Evolutionary conservation across 2,888 invertebrate species (phyloP), one percentile per base, ranked within the genome.

Genomic region (Thyatira batis): DNA sequence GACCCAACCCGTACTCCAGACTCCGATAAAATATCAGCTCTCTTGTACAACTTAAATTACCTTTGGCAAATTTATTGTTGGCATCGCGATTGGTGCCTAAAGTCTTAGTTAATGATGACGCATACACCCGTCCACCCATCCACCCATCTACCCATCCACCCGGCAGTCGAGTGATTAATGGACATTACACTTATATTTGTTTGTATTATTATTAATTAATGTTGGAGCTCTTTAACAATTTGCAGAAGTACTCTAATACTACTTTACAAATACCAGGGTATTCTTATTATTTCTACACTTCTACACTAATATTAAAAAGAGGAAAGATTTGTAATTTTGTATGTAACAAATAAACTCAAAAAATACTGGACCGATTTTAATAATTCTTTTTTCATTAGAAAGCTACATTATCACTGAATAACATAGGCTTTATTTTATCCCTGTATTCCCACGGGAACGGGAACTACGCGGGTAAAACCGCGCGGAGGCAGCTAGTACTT

Each of bases 11-110:
- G 46, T 46, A 45, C 25, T 13, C 27, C 30, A 46, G 13, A 28
- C 27, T 25, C 17, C 49, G 45, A 27, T 51, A 49, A 51, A 51
- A 52, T 49, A 55, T 55, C 49, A 39, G 39, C 48, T 50, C 49
- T 33, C 50, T 43, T 49, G 52, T 45, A 49, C 49, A 55, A 55
- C 55, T 55, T 55, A 43, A 55, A 55, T 55, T 55, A 55, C 55
- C 51, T 51, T 49, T 48, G 23, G 51, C 25, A 55, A 55, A 55
- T 55, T 55, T 55, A 55, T 55, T 49, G 55, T 48, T 28, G 28
- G 25, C 33, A 17, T 21, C 39, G 25, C 27, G 27, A 27, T 27
- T 17, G 44, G 39, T 20, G 48, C 28, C 28, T 9, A 20, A 27
- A 17, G 27, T 52, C 49, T 44, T 52, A 43, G 48, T 44, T 21